These are phyloP conservation scores for Rhinatrema bivittatum DNA, from an alignment of 2,797 vertebrate genomes.

Conservation along the genomic window DNA sequence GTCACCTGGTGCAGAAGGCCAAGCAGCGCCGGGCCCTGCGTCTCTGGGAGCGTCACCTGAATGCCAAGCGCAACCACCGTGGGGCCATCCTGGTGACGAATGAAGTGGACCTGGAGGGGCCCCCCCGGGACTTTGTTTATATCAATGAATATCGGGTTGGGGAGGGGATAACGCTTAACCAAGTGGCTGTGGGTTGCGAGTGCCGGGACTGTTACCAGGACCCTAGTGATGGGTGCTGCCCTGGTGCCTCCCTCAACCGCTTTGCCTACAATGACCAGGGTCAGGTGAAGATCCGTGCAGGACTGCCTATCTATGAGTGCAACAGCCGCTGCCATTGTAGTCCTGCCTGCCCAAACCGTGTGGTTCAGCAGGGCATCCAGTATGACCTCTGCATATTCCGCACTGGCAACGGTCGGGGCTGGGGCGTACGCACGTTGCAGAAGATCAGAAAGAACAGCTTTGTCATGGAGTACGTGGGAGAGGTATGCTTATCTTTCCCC, in stretches of 20 bases:
- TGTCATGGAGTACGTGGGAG: slow-evolving; percentile 90
- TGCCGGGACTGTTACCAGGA: slow-evolving; percentile 70
- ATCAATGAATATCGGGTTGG: slow-evolving; percentile 80
- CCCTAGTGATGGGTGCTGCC: slow-evolving; percentile 70
- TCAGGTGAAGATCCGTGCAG: slow-evolving; percentile 68
- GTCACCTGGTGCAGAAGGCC: slow-evolving; percentile 66
- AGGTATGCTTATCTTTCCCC: too few relatives aligned
- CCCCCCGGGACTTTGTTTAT: slow-evolving; percentile 75
- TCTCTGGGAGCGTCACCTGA: slow-evolving; percentile 72
- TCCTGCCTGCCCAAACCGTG: slow-evolving; percentile 73
- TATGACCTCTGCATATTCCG: slow-evolving; percentile 86
- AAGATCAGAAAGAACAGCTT: slow-evolving; percentile 81
- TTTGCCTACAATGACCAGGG: slow-evolving; percentile 77
- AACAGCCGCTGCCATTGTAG: slow-evolving; percentile 76
- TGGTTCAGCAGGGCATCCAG: slow-evolving; percentile 84
- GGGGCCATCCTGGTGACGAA: slow-evolving; percentile 75
- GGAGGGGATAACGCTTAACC: slow-evolving; percentile 61
- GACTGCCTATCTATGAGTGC: slow-evolving; percentile 85
- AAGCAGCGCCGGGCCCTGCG: slow-evolving; percentile 62
- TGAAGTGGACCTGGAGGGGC: slow-evolving; percentile 80
- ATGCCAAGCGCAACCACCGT: slow-evolving; percentile 67
- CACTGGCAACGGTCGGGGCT: slow-evolving; percentile 76
- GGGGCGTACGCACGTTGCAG: slow-evolving; percentile 79
- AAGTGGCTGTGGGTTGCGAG: slow-evolving; percentile 74
- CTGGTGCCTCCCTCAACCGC: slow-evolving; percentile 67